Evolutionary conservation across 1,140 invertebrate genomes (phyloP).

Genomic region (Piezodorus guildinii): DNA sequence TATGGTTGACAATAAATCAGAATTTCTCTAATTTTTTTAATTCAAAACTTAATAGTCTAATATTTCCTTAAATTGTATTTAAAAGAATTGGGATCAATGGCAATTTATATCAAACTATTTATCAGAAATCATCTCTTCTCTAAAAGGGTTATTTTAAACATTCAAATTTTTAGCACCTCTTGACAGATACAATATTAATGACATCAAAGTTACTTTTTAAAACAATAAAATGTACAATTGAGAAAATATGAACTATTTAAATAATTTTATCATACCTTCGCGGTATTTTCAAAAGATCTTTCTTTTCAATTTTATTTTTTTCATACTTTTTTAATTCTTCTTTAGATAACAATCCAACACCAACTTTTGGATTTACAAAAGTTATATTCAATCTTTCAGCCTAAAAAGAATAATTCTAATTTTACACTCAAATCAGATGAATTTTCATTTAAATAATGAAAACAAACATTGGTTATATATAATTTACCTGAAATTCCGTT

Average conservation of each 20-base stretch:
- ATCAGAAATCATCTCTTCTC: too few relatives aligned
- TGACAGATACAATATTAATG: too few relatives aligned
- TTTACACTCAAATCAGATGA: neutral
- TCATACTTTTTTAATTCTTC: constrained; percentile 49
- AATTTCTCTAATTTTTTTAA: too few relatives aligned
- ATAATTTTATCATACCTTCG: constrained; percentile 39
- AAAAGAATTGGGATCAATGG: too few relatives aligned
- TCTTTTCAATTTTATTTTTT: constrained; percentile 52
- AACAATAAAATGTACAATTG: neutral
- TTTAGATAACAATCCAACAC: constrained; percentile 47
- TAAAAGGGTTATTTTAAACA: too few relatives aligned
- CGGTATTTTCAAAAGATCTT: constrained; percentile 59
- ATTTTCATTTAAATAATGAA: neutral
- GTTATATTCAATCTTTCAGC: constrained; percentile 81
- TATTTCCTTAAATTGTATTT: too few relatives aligned
- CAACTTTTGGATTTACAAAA: constrained; percentile 51
- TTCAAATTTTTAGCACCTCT: too few relatives aligned
- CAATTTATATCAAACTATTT: too few relatives aligned
- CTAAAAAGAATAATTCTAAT: constrained; percentile 33
- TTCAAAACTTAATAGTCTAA: too few relatives aligned
- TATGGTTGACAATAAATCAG: too few relatives aligned
- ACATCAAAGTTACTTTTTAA: neutral
- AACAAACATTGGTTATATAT: neutral
- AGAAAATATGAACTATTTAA: too few relatives aligned
- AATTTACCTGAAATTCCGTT: constrained; percentile 63